Evolutionary conservation across 2,797 vertebrate species (phyloP), one percentile per base, ranked within the genome.

Genomic region (Enteromius mattozi): DNA sequence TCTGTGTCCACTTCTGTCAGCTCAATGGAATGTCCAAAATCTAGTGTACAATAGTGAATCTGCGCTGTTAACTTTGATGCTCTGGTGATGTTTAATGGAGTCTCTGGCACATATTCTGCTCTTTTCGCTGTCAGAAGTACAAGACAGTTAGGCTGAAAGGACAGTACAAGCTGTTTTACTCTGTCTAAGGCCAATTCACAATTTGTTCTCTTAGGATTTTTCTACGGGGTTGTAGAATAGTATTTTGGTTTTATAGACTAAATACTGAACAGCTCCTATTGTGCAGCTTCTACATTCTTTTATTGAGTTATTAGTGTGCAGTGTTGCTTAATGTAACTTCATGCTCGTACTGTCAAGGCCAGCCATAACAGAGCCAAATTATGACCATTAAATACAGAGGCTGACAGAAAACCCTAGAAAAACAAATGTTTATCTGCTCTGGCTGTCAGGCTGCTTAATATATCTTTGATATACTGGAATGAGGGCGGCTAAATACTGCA

Each of bases 381-480:
- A 61, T 40, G 40, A 24, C 30, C 13, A 37, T 37, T 47, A 82
- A 82, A 49, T 49, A 63, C 40, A 49, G 42, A 63, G 40, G 17
- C 68, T 42, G 17, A 17, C 54, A 63, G 7, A 61, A 72, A 63
- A 49, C 40, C n/a, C 5, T 47, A 74, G 24, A 47, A 82, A 30
- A 49, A 65, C 42, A 37, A 40, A 59, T 51, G 78, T 51, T 35
- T 68, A 51, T 74, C 40, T 65, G 42, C 56, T 74, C 27, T 70
- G 5, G 49, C 7, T 51, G 35, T 82, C 40, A 47, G 27, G 37
- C 9, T 21, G 42, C 33, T 66, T 40, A 76, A 21, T 51, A 37
- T 54, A 49, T 77, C 35, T 76, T 19, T 81, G 51, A 35, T 47
- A 17, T 70, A 40, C 27, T 61, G 51, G 75, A 71, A 76, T 54